Conservation (phyloP, 1,140 invertebrate species). For the Atopsyche davidsoni region DNA sequence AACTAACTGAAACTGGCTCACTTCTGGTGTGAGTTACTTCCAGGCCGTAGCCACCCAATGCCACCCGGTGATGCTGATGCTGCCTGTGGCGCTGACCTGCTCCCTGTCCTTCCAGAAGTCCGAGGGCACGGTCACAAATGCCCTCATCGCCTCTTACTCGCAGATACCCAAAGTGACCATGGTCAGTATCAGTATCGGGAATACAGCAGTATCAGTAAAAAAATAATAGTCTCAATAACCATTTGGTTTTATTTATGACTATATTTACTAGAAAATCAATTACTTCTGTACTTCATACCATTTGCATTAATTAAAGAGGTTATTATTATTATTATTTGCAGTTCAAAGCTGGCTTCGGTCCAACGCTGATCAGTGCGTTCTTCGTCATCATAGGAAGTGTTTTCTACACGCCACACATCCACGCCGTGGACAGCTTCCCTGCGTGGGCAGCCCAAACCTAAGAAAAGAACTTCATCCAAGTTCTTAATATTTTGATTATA, state of each 20-base stretch:
- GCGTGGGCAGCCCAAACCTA: too few relatives aligned
- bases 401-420: background rate
- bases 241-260: too few relatives aligned
- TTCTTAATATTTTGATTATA: too few relatives aligned
- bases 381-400: background rate
- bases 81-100: constrained; percentile 65
- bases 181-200: too few relatives aligned
- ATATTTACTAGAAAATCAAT: too few relatives aligned
- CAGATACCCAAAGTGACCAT: constrained; percentile 63
- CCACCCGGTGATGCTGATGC: constrained; percentile 73
- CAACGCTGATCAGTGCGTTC: constrained; percentile 54
- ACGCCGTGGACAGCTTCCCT: background rate
- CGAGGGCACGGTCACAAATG: constrained; percentile 68
- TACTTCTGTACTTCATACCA: too few relatives aligned
- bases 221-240: too few relatives aligned
- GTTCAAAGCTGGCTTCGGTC: constrained; percentile 59
- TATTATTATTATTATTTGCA: constrained; percentile 25
- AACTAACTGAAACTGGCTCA: too few relatives aligned
- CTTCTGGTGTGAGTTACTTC: too few relatives aligned
- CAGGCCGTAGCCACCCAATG: constrained; percentile 45
- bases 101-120: constrained; percentile 62
- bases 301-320: too few relatives aligned
- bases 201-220: too few relatives aligned
- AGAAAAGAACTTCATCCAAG: too few relatives aligned
- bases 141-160: constrained; percentile 70